These are phyloP conservation scores for Pseudorhiza aurosa DNA, from an alignment of 30 jellyfish, hydroid and myxozoan species.

Conservation along the genomic window DNA sequence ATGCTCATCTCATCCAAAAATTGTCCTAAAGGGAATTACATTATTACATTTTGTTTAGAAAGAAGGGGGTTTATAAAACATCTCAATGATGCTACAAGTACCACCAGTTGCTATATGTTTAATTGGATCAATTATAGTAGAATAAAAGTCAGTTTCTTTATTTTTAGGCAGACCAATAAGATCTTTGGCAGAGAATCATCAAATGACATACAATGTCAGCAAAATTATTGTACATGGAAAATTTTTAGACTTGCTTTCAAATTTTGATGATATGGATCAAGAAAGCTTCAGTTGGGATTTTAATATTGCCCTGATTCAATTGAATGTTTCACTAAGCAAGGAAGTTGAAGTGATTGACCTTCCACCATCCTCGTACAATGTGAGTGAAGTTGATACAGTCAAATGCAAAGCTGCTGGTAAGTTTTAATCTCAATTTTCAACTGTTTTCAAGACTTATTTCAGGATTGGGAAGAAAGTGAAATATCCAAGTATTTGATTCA, in stretches of 20 bases:
- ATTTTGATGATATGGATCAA: background rate
- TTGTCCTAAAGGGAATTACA: too few species aligned
- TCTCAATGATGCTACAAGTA: too few species aligned
- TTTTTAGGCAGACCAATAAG: constrained; percentile 29
- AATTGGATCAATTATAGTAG: too few species aligned
- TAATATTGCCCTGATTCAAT: constrained; percentile 39
- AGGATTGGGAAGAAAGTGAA: too few species aligned
- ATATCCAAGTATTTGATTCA: too few species aligned
- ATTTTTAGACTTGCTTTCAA: background rate
- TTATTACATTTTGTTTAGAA: too few species aligned
- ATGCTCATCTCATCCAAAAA: too few species aligned
- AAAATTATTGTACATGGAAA: constrained; percentile 9
- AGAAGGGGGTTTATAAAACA: too few species aligned
- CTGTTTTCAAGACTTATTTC: too few species aligned
- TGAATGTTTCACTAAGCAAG: constrained; percentile 1
- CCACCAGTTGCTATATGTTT: too few species aligned
- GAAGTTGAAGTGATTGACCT: background rate
- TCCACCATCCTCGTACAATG: constrained; percentile 2
- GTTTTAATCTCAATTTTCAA: too few species aligned
- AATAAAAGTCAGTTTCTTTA: too few species aligned
- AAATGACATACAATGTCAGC: constrained; percentile 38
- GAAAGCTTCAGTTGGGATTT: constrained; percentile 48
- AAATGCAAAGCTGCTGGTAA: constrained; percentile 47
- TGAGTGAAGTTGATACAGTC: background rate
- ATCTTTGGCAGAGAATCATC: constrained; percentile 1